phyloP scores from a whole-genome alignment of 2,888 invertebrate genomes.

The Drosophila paracracens region DNA sequence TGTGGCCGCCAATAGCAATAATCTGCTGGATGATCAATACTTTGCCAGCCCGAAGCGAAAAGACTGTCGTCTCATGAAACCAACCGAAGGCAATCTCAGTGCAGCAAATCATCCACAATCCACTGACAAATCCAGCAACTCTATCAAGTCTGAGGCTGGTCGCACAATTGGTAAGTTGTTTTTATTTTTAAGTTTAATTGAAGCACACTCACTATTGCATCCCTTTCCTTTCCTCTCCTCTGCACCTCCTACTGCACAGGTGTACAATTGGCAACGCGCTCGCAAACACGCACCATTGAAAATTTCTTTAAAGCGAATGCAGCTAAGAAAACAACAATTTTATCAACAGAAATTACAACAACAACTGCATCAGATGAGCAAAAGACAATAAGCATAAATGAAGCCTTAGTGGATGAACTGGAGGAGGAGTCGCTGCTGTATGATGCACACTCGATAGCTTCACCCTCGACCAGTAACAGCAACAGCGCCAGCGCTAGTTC shows the following conservation, averaged over 20 bases:
- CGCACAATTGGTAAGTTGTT: constrained; percentile 75
- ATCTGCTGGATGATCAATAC: constrained; percentile 83
- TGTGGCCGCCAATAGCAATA: constrained; percentile 48
- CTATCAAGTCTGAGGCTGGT: constrained; percentile 58
- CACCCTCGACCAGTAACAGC: constrained; percentile 36
- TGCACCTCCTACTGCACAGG: constrained; percentile 49
- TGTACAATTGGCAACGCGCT: constrained; percentile 82
- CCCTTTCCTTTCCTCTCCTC: neutral
- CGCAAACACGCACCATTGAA: constrained; percentile 83
- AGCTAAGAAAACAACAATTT: constrained; percentile 49
- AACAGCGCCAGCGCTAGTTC: constrained; percentile 42
- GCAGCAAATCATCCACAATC: constrained; percentile 22
- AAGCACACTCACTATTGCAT: constrained; percentile 14
- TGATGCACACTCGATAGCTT: constrained; percentile 55
- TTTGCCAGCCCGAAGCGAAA: constrained; percentile 85
- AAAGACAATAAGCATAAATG: constrained; percentile 62
- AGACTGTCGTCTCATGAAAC: constrained; percentile 84
- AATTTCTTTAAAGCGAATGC: constrained; percentile 82
- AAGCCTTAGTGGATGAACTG: constrained; percentile 38
- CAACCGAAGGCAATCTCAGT: constrained; percentile 62
- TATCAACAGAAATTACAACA: constrained; percentile 23
- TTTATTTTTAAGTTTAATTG: constrained; percentile 41
- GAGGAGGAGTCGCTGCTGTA: constrained; percentile 61
- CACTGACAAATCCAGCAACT: constrained; percentile 32
- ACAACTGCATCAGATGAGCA: constrained; percentile 35